phyloP scores from a whole-genome alignment of 2,797 vertebrate genomes.

The Tragopan temminckii region DNA sequence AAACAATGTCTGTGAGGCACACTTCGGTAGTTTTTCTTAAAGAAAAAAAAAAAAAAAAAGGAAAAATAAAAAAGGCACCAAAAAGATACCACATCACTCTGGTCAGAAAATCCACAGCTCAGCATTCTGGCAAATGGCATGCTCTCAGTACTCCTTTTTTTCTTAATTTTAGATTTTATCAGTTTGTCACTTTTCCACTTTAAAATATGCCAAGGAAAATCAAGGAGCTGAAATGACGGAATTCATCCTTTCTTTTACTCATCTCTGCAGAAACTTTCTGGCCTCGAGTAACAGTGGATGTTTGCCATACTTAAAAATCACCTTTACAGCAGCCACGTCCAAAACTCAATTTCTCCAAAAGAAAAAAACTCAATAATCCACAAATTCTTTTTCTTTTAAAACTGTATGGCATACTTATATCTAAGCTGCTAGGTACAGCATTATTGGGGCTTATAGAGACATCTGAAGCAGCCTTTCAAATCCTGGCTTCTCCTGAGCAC shows the following conservation, averaged over 20 bases:
- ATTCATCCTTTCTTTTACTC: background rate
- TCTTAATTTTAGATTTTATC: background rate
- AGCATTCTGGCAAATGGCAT: background rate
- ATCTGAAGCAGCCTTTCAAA: background rate
- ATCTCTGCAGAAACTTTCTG: background rate
- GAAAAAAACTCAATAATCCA: background rate
- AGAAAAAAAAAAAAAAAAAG: accelerated
- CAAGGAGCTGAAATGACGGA: background rate
- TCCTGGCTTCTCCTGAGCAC: background rate
- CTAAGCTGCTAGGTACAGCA: background rate
- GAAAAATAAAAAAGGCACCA: accelerated
- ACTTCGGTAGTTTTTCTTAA: background rate
- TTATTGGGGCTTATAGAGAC: background rate
- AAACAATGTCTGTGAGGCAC: accelerated
- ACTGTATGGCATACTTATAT: background rate
- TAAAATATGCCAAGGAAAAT: background rate
- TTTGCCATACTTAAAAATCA: background rate
- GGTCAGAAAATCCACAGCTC: background rate
- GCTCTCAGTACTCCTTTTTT: background rate
- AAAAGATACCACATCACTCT: accelerated
- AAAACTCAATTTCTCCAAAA: background rate
- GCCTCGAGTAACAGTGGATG: background rate
- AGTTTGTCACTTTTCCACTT: background rate
- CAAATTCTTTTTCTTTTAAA: background rate
- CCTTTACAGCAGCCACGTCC: background rate